Conservation (phyloP, 2,888 invertebrate species). For the Platerodrilus igneus region DNA sequence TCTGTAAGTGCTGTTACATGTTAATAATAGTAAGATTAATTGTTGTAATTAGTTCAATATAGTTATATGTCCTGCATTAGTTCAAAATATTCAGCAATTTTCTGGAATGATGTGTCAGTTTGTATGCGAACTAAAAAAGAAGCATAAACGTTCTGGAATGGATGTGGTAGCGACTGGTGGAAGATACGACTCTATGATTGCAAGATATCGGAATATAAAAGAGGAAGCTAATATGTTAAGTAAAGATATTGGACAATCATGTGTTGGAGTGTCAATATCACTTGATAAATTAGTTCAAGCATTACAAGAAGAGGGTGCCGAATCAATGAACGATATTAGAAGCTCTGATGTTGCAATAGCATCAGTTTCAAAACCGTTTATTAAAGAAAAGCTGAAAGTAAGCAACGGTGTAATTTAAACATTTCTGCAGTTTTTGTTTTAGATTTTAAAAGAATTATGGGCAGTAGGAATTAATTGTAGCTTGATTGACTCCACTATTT, state of each 20-base stretch:
- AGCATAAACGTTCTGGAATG: slow-evolving; percentile 52
- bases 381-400: slow-evolving; percentile 52
- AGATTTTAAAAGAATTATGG: slow-evolving; percentile 65
- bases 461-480: slow-evolving; percentile 61
- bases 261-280: slow-evolving; percentile 81
- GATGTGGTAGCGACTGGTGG: slow-evolving; percentile 85
- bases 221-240: slow-evolving; percentile 35
- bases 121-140: slow-evolving; percentile 55
- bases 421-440: slow-evolving; percentile 13
- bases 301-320: slow-evolving; percentile 52
- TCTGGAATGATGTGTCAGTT: slow-evolving; percentile 67
- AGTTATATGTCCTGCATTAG: slow-evolving; percentile 56
- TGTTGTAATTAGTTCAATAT: slow-evolving; percentile 54
- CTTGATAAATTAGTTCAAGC: slow-evolving; percentile 71
- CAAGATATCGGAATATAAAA: slow-evolving; percentile 58
- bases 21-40: slow-evolving; percentile 2
- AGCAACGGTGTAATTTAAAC: slow-evolving; percentile 15
- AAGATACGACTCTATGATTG: slow-evolving; percentile 79
- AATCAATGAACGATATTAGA: slow-evolving; percentile 41
- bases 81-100: slow-evolving; percentile 59
- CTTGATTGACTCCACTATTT: slow-evolving; percentile 56
- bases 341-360: slow-evolving; percentile 63
- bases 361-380: slow-evolving; percentile 56
- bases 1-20: slow-evolving; percentile 52
- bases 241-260: slow-evolving; percentile 49